These are phyloP conservation scores for Callimorpha dominula DNA, from an alignment of 2,888 invertebrate species.

Conservation along the genomic window DNA sequence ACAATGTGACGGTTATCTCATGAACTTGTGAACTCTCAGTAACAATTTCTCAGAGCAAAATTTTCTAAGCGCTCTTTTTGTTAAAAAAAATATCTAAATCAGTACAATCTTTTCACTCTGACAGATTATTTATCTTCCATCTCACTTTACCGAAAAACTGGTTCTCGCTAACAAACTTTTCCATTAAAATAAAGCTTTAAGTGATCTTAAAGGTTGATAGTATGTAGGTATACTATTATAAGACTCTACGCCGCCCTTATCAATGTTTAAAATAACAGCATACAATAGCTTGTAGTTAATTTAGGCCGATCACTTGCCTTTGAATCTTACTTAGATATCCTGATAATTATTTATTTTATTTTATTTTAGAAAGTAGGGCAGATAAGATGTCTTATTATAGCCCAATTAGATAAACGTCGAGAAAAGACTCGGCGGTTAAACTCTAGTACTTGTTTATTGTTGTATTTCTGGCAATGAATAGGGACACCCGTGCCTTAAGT, in stretches of 20 bases:
- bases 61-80: slow-evolving; percentile 2
- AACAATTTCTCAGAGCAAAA: slow-evolving; percentile 49
- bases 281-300: neutral
- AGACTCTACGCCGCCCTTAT: neutral
- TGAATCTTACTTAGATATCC: neutral
- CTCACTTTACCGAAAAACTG: neutral
- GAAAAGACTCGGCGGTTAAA: no score
- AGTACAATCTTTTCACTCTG: neutral
- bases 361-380: no score
- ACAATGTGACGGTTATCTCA: slow-evolving; percentile 56
- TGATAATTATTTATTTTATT: no score
- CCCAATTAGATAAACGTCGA: no score
- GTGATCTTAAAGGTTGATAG: neutral
- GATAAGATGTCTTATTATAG: no score
- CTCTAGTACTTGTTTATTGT: no score
- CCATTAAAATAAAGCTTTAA: neutral
- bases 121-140: neutral
- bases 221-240: neutral
- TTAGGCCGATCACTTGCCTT: neutral
- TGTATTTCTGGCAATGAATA: no score
- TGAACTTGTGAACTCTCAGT: slow-evolving; percentile 68
- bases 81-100: neutral
- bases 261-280: neutral
- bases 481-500: no score
- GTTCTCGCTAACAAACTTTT: neutral